Conservation (phyloP, 2,888 invertebrate genomes). For the Chrysina gloriosa region DNA sequence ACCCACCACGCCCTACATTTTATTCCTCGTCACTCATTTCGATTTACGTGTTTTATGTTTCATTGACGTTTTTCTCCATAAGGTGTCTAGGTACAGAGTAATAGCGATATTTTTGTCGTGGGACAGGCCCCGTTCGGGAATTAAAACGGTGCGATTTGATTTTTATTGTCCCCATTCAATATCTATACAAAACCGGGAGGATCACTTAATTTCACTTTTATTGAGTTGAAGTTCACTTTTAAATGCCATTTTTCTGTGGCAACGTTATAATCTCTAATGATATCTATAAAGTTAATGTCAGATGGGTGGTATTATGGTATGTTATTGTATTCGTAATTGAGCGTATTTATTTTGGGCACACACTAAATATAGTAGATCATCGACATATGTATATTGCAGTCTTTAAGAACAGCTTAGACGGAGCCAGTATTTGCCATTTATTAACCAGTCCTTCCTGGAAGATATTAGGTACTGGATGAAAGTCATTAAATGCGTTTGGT, state of each 20-base stretch:
- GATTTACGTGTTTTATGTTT: slow-evolving; percentile 58
- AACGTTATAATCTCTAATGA: no score
- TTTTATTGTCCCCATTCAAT: slow-evolving; percentile 33
- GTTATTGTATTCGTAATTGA: no score
- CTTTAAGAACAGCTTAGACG: no score
- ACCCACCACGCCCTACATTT: slow-evolving; percentile 61
- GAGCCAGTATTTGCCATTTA: no score
- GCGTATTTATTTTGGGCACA: no score
- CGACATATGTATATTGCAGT: no score
- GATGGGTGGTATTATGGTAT: no score
- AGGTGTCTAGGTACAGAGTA: slow-evolving; percentile 18
- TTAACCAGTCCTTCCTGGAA: no score
- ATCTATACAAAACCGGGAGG: slow-evolving; percentile 11
- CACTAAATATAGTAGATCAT: no score
- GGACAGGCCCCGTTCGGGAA: slow-evolving; percentile 22
- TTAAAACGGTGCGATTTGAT: slow-evolving; percentile 28
- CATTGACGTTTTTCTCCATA: slow-evolving; percentile 54
- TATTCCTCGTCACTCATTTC: slow-evolving; percentile 61
- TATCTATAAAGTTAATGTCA: no score
- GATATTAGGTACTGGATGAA: no score
- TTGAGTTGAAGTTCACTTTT: slow-evolving; percentile 33
- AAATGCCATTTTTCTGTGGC: slow-evolving; percentile 11
- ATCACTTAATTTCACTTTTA: slow-evolving; percentile 25
- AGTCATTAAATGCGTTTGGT: no score
- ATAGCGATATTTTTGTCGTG: slow-evolving; percentile 25